Evolutionary conservation across 2,888 invertebrate species (phyloP).

Genomic region (Cerceris ruficornis): DNA sequence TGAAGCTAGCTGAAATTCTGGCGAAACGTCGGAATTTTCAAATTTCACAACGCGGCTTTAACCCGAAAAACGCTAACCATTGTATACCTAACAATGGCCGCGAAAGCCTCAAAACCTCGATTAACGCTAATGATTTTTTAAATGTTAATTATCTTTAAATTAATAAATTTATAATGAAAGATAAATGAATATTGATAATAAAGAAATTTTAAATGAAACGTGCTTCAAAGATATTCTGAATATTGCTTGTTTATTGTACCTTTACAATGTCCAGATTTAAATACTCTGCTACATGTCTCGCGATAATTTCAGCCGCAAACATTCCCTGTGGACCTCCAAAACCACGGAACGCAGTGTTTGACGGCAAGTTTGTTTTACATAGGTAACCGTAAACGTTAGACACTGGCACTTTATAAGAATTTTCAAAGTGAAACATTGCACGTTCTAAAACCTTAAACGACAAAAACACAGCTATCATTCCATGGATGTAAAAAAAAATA

Average conservation of each 20-base stretch:
- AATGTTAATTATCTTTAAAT: too few species aligned
- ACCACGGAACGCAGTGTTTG: slow-evolving; percentile 96
- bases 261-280: slow-evolving; percentile 86
- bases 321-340: slow-evolving; percentile 96
- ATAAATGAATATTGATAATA: too few species aligned
- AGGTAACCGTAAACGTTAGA: slow-evolving; percentile 87
- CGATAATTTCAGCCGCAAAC: slow-evolving; percentile 91
- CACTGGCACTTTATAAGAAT: slow-evolving; percentile 91
- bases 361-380: slow-evolving; percentile 94
- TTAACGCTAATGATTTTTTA: too few species aligned
- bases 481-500: too few species aligned
- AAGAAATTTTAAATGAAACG: too few species aligned
- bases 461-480: not conserved
- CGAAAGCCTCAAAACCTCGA: too few species aligned
- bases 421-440: slow-evolving; percentile 92
- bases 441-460: slow-evolving; percentile 88
- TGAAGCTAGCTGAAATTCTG: too few species aligned
- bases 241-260: slow-evolving; percentile 79
- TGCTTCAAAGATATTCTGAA: not conserved
- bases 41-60: too few species aligned
- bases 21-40: too few species aligned
- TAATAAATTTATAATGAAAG: too few species aligned
- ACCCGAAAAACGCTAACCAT: too few species aligned
- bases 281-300: slow-evolving; percentile 89
- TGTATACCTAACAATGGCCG: too few species aligned